Evolutionary conservation across 2,797 vertebrate genomes (phyloP).

Genomic region (Alosa sapidissima): DNA sequence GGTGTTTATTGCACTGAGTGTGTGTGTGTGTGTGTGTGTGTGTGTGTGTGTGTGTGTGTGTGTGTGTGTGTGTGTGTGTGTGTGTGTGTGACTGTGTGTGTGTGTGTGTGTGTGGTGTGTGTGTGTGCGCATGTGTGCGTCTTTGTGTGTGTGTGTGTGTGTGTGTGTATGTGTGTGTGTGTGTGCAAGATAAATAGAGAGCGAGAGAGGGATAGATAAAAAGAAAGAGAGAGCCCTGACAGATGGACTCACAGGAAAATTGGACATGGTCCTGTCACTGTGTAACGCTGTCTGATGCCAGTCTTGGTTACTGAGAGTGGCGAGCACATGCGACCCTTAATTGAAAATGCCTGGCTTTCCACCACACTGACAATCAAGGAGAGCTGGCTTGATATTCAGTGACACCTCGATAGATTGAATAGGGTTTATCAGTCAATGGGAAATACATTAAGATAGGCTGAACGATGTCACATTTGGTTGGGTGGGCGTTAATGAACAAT

Average conservation of each 20-base stretch:
- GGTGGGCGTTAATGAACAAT: background rate
- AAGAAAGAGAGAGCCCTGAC: constrained; percentile 26
- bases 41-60: background rate
- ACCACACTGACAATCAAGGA: constrained; percentile 25
- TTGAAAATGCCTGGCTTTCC: constrained; percentile 30
- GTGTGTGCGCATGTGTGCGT: too few species aligned
- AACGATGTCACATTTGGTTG: background rate
- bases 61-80: background rate
- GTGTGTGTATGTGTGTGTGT: background rate
- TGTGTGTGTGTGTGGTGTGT: background rate
- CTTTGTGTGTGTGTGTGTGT: background rate
- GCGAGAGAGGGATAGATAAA: background rate
- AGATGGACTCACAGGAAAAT: constrained; percentile 38
- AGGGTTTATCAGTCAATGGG: constrained; percentile 31
- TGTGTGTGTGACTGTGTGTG: background rate
- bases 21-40: background rate
- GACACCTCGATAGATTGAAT: constrained; percentile 34
- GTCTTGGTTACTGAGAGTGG: constrained; percentile 22
- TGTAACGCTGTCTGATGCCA: constrained; percentile 25
- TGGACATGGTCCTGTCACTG: constrained; percentile 27
- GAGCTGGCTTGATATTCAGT: constrained; percentile 3
- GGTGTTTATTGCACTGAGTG: background rate
- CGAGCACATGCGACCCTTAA: constrained; percentile 27
- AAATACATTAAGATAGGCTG: constrained; percentile 23
- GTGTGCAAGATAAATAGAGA: background rate